Evolutionary conservation across 1,140 invertebrate species (phyloP).

Genomic region (Mya arenaria): DNA sequence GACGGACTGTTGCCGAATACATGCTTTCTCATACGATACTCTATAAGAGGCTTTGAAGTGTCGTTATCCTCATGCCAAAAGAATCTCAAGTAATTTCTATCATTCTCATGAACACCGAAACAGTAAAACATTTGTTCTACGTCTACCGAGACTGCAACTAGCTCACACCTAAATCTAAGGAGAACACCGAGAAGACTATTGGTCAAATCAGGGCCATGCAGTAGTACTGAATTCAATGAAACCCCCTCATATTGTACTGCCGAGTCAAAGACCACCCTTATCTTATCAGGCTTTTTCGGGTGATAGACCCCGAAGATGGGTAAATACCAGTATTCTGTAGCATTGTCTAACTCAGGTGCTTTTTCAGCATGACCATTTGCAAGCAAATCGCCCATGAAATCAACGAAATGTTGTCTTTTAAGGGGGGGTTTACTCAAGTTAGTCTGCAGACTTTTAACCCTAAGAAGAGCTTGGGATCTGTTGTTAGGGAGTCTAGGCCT

Average conservation of each 20-base stretch:
- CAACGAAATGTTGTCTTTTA: conserved; percentile 49
- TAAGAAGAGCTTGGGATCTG: conserved; percentile 10
- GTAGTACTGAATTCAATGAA: conserved; percentile 47
- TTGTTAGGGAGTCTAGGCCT: conserved; percentile 58
- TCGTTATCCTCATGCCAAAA: conserved; percentile 30
- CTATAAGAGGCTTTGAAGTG: conserved; percentile 11
- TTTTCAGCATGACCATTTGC: conserved; percentile 54
- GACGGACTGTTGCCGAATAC: conserved; percentile 56
- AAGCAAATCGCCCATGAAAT: conserved; percentile 28
- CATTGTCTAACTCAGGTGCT: conserved; percentile 14
- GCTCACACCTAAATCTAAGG: conserved; percentile 39
- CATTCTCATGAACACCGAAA: conserved; percentile 3
- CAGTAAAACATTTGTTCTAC: conserved; percentile 55
- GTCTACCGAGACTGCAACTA: conserved; percentile 27
- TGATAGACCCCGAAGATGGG: conserved; percentile 51
- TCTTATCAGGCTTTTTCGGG: conserved; percentile 57
- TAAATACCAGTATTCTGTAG: conserved; percentile 60
- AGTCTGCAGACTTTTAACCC: conserved; percentile 30
- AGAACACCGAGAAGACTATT: conserved; percentile 43
- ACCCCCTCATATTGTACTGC: conserved; percentile 20
- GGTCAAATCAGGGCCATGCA: conserved; percentile 57
- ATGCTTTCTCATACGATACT: conserved; percentile 55
- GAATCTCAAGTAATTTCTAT: conserved; percentile 47
- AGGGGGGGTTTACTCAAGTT: conserved; percentile 47
- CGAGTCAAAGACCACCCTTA: conserved; percentile 60